Base-by-base conservation (phyloP, 92 coral and sea anemone species). In the Porites divaricata region DNA sequence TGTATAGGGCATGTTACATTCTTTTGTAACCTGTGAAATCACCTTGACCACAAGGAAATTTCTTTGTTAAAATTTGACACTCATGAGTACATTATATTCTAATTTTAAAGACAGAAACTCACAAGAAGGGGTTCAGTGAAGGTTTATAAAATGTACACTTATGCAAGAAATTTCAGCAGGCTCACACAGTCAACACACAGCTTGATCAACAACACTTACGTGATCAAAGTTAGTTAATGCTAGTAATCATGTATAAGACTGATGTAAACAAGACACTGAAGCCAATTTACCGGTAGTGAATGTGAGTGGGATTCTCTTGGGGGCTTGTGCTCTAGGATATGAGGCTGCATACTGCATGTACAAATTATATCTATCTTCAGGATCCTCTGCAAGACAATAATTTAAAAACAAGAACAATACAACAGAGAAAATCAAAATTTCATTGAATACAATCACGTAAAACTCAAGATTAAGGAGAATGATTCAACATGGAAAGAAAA, bases 261-360 rank as follows among this genome's bases (percentile, higher is more conserved):
- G 45, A 35, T 51, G 62, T 50, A 1, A 10, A 17, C 16, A 2
- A 54, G 4, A 54, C 13, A 54, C 12, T 54, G 2, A 54, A 15
- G 48, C 56, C n/a, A n/a, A 23, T 17, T 4, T 71, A 82, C 98
- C 98, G 63, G 85, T 76, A 20, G 95, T 89, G 67, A 96, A 96
- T 85, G 95, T 87, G 23, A 96, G 93, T 0, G 98, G 99, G 16
- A 96, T 81, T 85, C 98, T 90, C 89, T 95, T 94, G 53, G 99
- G 99, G 1, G 96, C 86, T 21, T 94, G 90, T 57, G 98, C 98
- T 81, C 92, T 90, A 13, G 99, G 98, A 77, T 84, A 94, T 74
- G 74, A 72, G 51, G 85, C 80, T 22, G 94, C 51, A 72, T 95
- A 91, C 22, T 77, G 86, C 54, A 87, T 67, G 78, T 94, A 96